Percentiles rank a stretch among this genome's conserved stretches.
phyloP scores from a whole-genome alignment of 2,113 vertebrate genomes.

The Puntigrus tetrazona region DNA sequence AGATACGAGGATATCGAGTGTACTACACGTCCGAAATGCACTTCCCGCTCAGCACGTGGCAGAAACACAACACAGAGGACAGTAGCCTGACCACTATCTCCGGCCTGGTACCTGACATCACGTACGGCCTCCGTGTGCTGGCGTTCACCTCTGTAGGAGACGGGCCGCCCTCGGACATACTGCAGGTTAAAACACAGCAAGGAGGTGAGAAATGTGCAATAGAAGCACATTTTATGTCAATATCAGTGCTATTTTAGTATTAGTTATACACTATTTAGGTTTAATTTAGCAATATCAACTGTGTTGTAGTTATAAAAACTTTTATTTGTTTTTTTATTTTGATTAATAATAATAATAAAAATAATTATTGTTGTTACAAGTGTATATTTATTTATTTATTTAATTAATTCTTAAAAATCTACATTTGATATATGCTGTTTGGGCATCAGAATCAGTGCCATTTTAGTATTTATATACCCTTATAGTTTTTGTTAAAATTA shows the following conservation, averaged over 20 bases:
- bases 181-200: slow-evolving; percentile 94
- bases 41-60: slow-evolving; percentile 85
- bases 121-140: slow-evolving; percentile 89
- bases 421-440: too few relatives aligned
- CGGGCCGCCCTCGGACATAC: slow-evolving; percentile 86
- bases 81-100: slow-evolving; percentile 89
- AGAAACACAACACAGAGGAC: slow-evolving; percentile 89
- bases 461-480: too few relatives aligned
- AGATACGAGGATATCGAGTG: slow-evolving; percentile 88
- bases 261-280: not conserved
- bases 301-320: too few relatives aligned
- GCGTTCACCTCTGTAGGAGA: slow-evolving; percentile 94
- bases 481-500: too few relatives aligned
- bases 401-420: too few relatives aligned
- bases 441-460: too few relatives aligned
- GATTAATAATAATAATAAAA: too few relatives aligned
- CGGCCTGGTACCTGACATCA: slow-evolving; percentile 85
- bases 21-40: slow-evolving; percentile 85
- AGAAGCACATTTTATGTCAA: not conserved
- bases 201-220: slow-evolving; percentile 80
- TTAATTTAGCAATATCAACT: too few relatives aligned
- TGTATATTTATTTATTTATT: too few relatives aligned
- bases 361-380: too few relatives aligned
- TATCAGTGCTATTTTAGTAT: not conserved
- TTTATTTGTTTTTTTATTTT: too few relatives aligned